These are phyloP conservation scores for Tolmerus cingulatus DNA, from an alignment of 2,888 invertebrate species.

Conservation along the genomic window DNA sequence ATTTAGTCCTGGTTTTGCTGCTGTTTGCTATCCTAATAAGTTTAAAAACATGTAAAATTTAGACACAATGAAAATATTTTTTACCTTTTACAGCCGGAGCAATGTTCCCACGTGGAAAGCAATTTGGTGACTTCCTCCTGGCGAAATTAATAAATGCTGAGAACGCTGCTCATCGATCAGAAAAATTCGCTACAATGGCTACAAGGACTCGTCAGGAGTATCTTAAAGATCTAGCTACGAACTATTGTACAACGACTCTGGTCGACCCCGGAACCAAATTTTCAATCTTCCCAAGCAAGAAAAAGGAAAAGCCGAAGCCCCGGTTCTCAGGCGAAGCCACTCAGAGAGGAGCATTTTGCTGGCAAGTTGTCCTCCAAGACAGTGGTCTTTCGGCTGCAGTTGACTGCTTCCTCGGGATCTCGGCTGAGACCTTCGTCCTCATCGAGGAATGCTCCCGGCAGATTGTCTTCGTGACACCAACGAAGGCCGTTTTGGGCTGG, in stretches of 20 bases:
- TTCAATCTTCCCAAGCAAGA: constrained; percentile 75
- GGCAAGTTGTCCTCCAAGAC: constrained; percentile 79
- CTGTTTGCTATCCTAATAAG: no score
- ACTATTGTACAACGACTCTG: constrained; percentile 80
- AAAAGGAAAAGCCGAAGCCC: constrained; percentile 79
- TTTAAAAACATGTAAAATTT: not conserved
- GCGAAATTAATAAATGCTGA: constrained; percentile 97
- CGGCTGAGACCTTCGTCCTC: constrained; percentile 85
- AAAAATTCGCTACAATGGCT: constrained; percentile 97
- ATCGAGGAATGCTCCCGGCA: constrained; percentile 84
- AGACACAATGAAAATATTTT: not conserved
- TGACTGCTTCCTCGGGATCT: constrained; percentile 85
- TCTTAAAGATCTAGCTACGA: constrained; percentile 89
- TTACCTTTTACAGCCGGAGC: constrained; percentile 69
- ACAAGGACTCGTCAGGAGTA: constrained; percentile 94
- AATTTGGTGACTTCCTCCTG: constrained; percentile 93
- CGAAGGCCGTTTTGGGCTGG: constrained; percentile 76
- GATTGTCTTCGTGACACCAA: constrained; percentile 86
- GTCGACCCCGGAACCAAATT: constrained; percentile 88
- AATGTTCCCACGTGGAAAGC: constrained; percentile 85
- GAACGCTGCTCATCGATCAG: constrained; percentile 94
- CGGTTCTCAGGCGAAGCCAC: constrained; percentile 76
- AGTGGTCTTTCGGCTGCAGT: constrained; percentile 71
- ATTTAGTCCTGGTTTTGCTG: not conserved
- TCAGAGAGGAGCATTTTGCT: constrained; percentile 81